Percentiles rank a stretch among this genome's conserved stretches.
Conservation (phyloP, 2,888 invertebrate species). For the Metacarcinus magister region DNA sequence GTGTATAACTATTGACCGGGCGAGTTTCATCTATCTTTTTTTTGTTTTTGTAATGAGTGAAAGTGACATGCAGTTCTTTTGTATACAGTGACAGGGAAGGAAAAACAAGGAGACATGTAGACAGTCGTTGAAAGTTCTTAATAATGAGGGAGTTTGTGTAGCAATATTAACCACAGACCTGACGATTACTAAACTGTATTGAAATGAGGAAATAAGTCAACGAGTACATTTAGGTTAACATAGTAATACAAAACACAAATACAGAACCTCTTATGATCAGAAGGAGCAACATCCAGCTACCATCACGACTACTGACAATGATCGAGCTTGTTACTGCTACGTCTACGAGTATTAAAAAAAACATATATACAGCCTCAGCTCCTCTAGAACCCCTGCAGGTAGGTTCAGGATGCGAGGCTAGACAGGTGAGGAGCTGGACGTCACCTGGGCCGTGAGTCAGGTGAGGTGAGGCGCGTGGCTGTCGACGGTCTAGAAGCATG, state of each 20-base stretch:
- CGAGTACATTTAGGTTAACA: not conserved
- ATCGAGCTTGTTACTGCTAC: not conserved
- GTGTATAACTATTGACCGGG: not conserved
- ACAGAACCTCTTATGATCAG: not conserved
- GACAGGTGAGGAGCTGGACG: not conserved
- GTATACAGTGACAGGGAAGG: not conserved
- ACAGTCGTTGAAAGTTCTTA: not conserved
- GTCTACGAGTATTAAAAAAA: not conserved
- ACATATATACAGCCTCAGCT: not conserved
- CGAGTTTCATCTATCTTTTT: not conserved
- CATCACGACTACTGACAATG: not conserved
- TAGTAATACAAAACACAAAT: not conserved
- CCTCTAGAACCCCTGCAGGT: not conserved
- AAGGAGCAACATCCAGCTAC: not conserved
- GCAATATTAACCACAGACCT: not conserved
- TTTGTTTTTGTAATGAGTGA: not conserved
- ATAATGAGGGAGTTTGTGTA: not conserved
- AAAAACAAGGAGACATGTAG: not conserved
- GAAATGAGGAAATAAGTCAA: not conserved
- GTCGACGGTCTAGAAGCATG: slow-evolving; percentile 58
- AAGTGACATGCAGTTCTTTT: not conserved
- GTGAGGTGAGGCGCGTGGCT: slow-evolving; percentile 5
- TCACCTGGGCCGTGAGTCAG: not conserved
- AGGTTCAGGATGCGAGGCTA: not conserved
- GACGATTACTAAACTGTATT: not conserved